These are phyloP conservation scores for Gari tellinella DNA, from an alignment of 2,888 invertebrate species.

Conservation along the genomic window DNA sequence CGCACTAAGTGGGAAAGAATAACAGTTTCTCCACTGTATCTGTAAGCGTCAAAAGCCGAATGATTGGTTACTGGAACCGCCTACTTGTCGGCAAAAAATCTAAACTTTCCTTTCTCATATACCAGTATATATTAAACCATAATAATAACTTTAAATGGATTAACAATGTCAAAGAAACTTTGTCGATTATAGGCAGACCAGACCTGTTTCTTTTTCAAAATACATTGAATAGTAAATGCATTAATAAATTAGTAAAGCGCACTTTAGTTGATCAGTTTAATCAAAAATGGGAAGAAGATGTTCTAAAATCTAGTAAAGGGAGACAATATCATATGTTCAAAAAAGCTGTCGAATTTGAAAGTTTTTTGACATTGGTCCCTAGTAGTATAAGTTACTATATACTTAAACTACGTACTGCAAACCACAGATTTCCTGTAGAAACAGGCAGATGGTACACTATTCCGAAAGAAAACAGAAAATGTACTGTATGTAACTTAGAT, in stretches of 20 bases:
- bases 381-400: neutral
- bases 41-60: neutral
- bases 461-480: neutral
- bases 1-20: too few relatives aligned
- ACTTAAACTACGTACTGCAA: neutral
- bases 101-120: conserved; percentile 2
- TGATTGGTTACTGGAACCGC: conserved; percentile 5
- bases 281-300: neutral
- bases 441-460: neutral
- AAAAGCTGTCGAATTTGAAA: neutral
- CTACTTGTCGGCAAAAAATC: neutral
- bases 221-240: neutral
- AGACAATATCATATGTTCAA: neutral
- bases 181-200: neutral
- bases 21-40: too few relatives aligned
- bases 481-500: neutral
- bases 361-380: neutral
- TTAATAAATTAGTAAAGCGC: neutral
- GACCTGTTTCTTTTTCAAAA: neutral
- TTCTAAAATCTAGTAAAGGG: conserved; percentile 1
- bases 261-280: conserved; percentile 2
- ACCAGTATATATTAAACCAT: neutral
- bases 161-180: neutral
- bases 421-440: conserved; percentile 4
- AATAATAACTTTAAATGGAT: conserved; percentile 1